Percentiles rank a stretch among this genome's conserved stretches.
Conservation (phyloP, 2,888 invertebrate genomes). For the Peribatodes rhomboidaria region DNA sequence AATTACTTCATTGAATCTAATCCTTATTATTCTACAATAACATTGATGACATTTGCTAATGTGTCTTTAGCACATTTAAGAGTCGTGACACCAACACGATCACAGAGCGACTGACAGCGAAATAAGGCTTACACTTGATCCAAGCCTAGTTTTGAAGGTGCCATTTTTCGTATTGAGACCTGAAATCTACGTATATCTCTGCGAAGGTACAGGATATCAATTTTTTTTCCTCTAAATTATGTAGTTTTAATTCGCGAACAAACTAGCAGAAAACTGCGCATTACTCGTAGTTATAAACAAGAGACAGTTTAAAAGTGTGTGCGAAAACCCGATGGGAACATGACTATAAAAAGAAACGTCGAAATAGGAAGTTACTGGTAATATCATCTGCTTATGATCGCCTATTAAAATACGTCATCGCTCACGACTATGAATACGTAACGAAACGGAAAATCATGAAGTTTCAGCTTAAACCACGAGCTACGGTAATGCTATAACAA, state of each 20-base stretch:
- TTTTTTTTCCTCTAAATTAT: too few relatives aligned
- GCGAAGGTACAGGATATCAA: too few relatives aligned
- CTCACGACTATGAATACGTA: slow-evolving; percentile 47
- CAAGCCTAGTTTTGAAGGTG: too few relatives aligned
- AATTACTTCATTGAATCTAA: too few relatives aligned
- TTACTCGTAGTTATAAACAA: slow-evolving; percentile 1
- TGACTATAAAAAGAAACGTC: slow-evolving; percentile 18
- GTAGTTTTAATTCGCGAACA: not conserved
- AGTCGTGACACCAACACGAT: too few relatives aligned
- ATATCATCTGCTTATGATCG: slow-evolving; percentile 31
- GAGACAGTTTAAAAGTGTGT: not conserved
- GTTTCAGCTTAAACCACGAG: slow-evolving; percentile 37
- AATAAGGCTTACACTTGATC: too few relatives aligned
- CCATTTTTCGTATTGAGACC: too few relatives aligned
- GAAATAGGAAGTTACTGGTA: slow-evolving; percentile 26
- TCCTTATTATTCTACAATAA: too few relatives aligned
- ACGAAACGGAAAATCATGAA: slow-evolving; percentile 45
- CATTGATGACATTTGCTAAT: too few relatives aligned
- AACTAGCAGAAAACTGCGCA: not conserved
- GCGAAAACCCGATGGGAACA: not conserved
- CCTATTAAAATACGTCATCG: slow-evolving; percentile 45
- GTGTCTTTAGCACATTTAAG: too few relatives aligned
- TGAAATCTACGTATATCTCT: too few relatives aligned
- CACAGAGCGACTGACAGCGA: too few relatives aligned
- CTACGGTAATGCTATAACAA: slow-evolving; percentile 33